Evolutionary conservation across 2,888 invertebrate genomes (phyloP).

Genomic region (Dynastes hyllus): DNA sequence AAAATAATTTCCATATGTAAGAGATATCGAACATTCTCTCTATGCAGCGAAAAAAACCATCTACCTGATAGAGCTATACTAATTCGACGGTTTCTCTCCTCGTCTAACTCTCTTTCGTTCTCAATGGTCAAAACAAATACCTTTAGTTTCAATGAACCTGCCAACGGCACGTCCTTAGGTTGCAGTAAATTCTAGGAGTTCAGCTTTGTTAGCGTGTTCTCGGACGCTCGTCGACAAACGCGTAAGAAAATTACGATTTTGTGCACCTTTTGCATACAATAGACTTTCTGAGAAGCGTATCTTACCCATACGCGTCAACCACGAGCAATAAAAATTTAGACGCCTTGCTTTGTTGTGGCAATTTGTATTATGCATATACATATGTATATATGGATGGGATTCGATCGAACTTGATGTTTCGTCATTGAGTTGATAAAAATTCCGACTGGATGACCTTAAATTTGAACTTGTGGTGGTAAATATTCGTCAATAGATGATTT

Average conservation of each 20-base stretch:
- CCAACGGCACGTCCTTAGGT: not conserved
- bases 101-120: constrained; percentile 5
- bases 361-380: not conserved
- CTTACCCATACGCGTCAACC: not conserved
- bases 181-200: not conserved
- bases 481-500: no score
- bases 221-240: constrained; percentile 6
- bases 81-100: not conserved
- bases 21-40: no score
- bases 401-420: not conserved
- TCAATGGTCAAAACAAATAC: constrained; percentile 36
- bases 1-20: no score
- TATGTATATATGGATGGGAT: not conserved
- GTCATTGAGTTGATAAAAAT: not conserved
- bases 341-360: not conserved
- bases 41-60: no score
- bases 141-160: constrained; percentile 34
- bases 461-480: no score
- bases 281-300: not conserved
- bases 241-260: constrained; percentile 17
- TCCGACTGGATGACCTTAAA: not conserved
- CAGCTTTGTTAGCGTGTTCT: constrained; percentile 15
- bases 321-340: not conserved
- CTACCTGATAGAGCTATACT: constrained; percentile 1
- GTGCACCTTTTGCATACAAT: constrained; percentile 32